A percentile compares a stretch with the other conserved stretches of the same genome.
Evolutionary conservation across 1,140 invertebrate genomes (phyloP).

Genomic region (Lasaia peninsularis): DNA sequence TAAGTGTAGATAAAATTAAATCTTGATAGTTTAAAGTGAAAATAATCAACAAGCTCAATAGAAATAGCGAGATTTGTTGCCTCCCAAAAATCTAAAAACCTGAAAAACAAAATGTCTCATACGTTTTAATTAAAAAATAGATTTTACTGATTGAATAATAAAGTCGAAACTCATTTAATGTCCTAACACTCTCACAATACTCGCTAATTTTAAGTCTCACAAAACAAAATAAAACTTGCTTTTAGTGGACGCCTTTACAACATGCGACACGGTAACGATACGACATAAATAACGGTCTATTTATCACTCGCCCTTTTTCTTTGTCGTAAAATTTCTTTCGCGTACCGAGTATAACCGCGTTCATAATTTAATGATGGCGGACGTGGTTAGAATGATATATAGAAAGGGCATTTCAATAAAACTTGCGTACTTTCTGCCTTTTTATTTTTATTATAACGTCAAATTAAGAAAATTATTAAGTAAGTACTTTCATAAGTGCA

Average conservation of each 20-base stretch:
- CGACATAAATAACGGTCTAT: conserved; percentile 13
- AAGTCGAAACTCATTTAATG: not conserved
- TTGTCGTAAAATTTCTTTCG: conserved; percentile 11
- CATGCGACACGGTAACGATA: conserved; percentile 23
- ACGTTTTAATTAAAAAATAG: not conserved
- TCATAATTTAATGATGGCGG: conserved; percentile 4
- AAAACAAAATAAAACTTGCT: conserved; percentile 22
- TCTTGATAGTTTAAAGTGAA: no score
- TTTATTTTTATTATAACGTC: not conserved
- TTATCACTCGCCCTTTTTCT: conserved; percentile 7
- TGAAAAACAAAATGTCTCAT: no score
- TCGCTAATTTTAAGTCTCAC: conserved; percentile 24
- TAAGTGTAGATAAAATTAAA: no score
- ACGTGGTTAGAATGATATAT: not conserved
- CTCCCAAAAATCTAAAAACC: no score
- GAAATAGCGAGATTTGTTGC: no score
- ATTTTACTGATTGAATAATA: not conserved
- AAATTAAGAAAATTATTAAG: not conserved
- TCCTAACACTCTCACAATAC: not conserved
- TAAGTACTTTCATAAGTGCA: no score
- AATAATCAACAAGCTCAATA: no score
- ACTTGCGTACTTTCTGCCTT: not conserved
- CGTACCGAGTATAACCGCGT: not conserved
- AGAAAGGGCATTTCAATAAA: conserved; percentile 4
- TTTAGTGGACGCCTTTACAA: conserved; percentile 19